Base-by-base conservation (phyloP, 2,888 invertebrate genomes). In the Ennomos fuscantarius region DNA sequence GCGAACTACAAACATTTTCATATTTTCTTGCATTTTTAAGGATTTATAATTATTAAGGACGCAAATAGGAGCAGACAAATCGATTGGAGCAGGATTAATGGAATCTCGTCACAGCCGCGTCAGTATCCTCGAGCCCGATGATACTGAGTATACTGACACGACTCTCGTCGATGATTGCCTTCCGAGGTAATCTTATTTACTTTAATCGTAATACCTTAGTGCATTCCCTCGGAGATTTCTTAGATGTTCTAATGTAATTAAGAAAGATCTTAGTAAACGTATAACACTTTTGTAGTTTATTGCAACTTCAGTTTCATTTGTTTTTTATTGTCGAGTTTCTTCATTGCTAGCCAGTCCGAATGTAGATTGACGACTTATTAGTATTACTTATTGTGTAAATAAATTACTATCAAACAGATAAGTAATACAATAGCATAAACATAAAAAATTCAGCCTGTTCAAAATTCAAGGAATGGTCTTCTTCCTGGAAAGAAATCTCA, bases 101-200 rank as follows among this genome's bases (percentile, higher is more conserved):
- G 54, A 55, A 60, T 59, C 60, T 50, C 62, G 56, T 66, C 62
- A 57, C 49, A 49, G 44, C 24, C 2, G 5, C 24, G 24, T 6
- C 24, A 6, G 8, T 37, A 53, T 53, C 58, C 33, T 10, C 41
- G 48, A 53, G 48, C 32, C 33, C 11, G 9, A 31, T 32, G 42
- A 44, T 36, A 13, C 31, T 50, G 33, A n/a, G n/a, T n/a, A n/a
- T n/a, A n/a, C n/a, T n/a, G n/a, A n/a, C n/a, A n/a, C n/a, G n/a
- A n/a, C n/a, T 42, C 50, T 3, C 5, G 24, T 24, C 24, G 40
- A 41, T 33, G 11, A 11, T 13, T 15, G 42, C 37, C 34, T 49
- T 32, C 15, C 10, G 9, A 15, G 35, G 50, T 35, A 40, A 46
- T 15, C 32, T 41, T 42, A 41, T 36, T 49, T 44, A 11, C 6